A percentile compares a stretch with the other conserved stretches of the same genome.
Conservation (phyloP, 1,140 invertebrate genomes). For the Drosophila arizonae region DNA sequence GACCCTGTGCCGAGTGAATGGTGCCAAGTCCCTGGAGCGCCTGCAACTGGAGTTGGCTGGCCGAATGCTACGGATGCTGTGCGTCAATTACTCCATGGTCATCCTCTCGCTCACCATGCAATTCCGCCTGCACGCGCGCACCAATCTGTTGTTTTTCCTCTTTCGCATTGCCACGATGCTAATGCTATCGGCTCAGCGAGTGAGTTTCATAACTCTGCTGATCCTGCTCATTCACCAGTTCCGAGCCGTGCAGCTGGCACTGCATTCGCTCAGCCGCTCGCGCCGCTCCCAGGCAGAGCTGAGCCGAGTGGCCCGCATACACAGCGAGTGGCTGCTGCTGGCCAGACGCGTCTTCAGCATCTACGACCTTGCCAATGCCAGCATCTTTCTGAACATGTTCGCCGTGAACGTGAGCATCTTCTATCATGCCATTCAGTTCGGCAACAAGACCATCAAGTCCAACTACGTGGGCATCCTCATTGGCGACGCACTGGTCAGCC, state of each 20-base stretch:
- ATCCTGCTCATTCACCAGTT: slow-evolving; percentile 53
- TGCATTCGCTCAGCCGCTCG: slow-evolving; percentile 12
- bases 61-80: slow-evolving; percentile 8
- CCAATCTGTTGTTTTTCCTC: neutral
- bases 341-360: slow-evolving; percentile 29
- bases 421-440: slow-evolving; percentile 62
- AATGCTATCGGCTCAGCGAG: slow-evolving; percentile 20
- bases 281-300: slow-evolving; percentile 7
- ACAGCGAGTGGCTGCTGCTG: slow-evolving; percentile 39
- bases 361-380: slow-evolving; percentile 44
- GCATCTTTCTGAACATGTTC: slow-evolving; percentile 50
- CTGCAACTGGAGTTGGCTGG: slow-evolving; percentile 16
- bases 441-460: slow-evolving; percentile 43
- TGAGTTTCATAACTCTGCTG: slow-evolving; percentile 33
- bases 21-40: neutral
- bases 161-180: slow-evolving; percentile 16
- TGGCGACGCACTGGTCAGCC: slow-evolving; percentile 36
- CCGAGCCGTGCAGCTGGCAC: slow-evolving; percentile 35
- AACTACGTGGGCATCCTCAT: slow-evolving; percentile 4
- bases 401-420: slow-evolving; percentile 44
- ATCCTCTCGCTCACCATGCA: slow-evolving; percentile 39
- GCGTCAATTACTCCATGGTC: slow-evolving; percentile 20
- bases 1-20: slow-evolving; percentile 12
- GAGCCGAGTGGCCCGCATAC: slow-evolving; percentile 27
- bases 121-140: slow-evolving; percentile 18